Conservation (phyloP, 2,888 invertebrate species). For the Argyra leucocephala region DNA sequence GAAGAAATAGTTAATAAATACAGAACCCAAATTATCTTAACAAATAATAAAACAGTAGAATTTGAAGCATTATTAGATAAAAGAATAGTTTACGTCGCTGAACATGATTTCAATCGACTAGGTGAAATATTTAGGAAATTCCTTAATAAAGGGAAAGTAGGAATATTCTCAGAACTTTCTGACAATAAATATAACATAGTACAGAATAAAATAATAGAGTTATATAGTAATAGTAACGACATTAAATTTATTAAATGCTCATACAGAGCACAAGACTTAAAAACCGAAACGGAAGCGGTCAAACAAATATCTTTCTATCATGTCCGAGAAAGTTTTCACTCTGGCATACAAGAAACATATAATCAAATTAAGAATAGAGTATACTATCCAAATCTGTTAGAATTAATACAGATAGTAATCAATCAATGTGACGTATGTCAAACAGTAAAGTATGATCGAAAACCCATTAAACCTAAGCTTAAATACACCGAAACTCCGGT, state of each 20-base stretch:
- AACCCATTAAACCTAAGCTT: conserved; percentile 18
- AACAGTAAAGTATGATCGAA: conserved; percentile 21
- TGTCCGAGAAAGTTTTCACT: conserved; percentile 22
- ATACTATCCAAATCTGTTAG: conserved; percentile 19
- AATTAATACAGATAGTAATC: conserved; percentile 17
- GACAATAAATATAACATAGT: conserved; percentile 19
- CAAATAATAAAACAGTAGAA: conserved; percentile 14
- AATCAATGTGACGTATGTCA: conserved; percentile 20
- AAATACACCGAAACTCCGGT: conserved; percentile 17
- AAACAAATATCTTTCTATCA: conserved; percentile 22
- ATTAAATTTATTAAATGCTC: conserved; percentile 21
- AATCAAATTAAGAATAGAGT: conserved; percentile 21
- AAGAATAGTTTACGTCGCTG: conserved; percentile 8
- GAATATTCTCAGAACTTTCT: too few relatives aligned
- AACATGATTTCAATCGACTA: conserved; percentile 17
- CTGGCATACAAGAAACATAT: conserved; percentile 15
- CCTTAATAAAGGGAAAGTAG: conserved; percentile 12
- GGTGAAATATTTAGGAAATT: conserved; percentile 15
- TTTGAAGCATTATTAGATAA: background rate
- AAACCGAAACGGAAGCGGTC: conserved; percentile 20
- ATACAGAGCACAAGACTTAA: conserved; percentile 17
- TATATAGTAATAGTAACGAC: conserved; percentile 18
- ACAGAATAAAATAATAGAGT: conserved; percentile 20
- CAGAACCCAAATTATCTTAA: background rate
- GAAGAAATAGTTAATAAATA: background rate